Base-by-base conservation (phyloP, 2,888 invertebrate genomes). In the Caenorhabditis sp. region DNA sequence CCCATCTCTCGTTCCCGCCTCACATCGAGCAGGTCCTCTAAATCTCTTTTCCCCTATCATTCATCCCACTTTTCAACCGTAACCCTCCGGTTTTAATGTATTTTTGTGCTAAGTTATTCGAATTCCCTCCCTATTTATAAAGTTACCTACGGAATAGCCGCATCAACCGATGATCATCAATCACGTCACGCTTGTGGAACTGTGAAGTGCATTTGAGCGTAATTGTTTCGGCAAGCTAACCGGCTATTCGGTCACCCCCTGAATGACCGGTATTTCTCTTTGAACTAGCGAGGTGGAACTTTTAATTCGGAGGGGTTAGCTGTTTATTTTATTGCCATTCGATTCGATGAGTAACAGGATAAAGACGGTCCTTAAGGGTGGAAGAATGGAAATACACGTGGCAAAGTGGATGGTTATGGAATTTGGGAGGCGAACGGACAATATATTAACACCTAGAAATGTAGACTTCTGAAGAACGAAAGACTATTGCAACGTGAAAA, bases 1-100 rank as follows among this genome's bases (percentile, higher is more conserved):
- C 80, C 13, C 85, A 86, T 62, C 80, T 78, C 39, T 77, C 84
- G 11, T 83, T 86, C 78, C 83, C 87, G 41, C 71, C 77, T 9
- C 87, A 87, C 65, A 68, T 86, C 56, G 77, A 81, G 26, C 81
- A 81, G 58, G 66, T 63, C n/a, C 46, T 62, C 48, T 61, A 43
- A 48, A 45, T 24, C 9, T 15, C 20, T 30, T 8, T 26, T 48
- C 39, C 52, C 15, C 2, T 15, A 26, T 48, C 35, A 26, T n/a
- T 43, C 27, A 48, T 30, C 32, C 22, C 17, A 7, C 55, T 32
- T 71, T 61, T 61, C 27, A 37, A 63, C 62, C 50, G 35, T 43
- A 24, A 58, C 24, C 4, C 39, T 41, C 63, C 53, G 53, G 56
- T 63, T 63, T 58, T 37, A 58, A 50, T 53, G 52, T 70, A 68